Conservation (phyloP, 1,140 invertebrate genomes). For the Ylistrum balloti region DNA sequence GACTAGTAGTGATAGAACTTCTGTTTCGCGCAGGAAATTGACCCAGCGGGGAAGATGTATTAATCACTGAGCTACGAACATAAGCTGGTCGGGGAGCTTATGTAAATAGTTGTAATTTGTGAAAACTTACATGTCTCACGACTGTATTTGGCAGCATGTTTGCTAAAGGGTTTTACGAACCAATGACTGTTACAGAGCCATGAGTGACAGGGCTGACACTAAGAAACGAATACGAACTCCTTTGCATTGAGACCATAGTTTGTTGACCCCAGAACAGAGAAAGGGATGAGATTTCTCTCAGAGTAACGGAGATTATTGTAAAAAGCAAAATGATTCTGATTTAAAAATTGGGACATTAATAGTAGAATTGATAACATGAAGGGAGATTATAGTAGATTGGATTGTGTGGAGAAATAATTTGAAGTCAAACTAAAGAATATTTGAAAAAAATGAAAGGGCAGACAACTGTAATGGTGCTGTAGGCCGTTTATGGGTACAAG, state of each 20-base stretch:
- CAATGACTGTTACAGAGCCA: not conserved
- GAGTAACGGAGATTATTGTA: not conserved
- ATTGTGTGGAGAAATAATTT: no score
- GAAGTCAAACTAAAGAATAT: no score
- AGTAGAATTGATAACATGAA: no score
- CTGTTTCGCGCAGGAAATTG: slow-evolving; percentile 54
- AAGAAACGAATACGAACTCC: not conserved
- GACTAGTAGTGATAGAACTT: slow-evolving; percentile 56
- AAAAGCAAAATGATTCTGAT: no score
- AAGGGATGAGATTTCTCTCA: no score
- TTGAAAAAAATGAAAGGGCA: no score
- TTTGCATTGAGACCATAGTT: not conserved
- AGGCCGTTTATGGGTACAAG: no score
- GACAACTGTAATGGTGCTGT: no score
- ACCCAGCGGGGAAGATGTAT: slow-evolving; percentile 51
- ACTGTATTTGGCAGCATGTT: not conserved
- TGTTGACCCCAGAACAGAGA: not conserved
- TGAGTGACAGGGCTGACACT: slow-evolving; percentile 29
- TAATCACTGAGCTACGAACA: slow-evolving; percentile 50
- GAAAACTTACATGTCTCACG: slow-evolving; percentile 44
- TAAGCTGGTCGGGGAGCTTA: slow-evolving; percentile 45
- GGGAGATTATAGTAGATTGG: no score
- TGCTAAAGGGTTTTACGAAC: not conserved
- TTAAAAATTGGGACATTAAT: no score
- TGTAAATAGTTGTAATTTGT: slow-evolving; percentile 50